Conservation (phyloP, 2,797 vertebrate genomes). For the Trachurus trachurus region DNA sequence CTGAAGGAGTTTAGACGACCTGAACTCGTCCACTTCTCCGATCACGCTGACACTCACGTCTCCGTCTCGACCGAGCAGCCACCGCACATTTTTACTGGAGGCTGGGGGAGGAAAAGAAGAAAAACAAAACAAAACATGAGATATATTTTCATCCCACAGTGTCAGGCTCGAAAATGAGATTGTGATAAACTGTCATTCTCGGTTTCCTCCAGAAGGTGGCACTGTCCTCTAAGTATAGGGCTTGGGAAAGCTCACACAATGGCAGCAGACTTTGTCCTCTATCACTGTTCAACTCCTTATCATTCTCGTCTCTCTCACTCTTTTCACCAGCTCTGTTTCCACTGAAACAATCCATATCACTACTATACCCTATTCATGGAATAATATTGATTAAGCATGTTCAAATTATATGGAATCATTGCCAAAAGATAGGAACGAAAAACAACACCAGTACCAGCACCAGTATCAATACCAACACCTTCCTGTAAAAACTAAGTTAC, state of each 20-base stretch:
- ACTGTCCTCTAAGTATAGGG: slow-evolving; percentile 64
- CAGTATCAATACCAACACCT: background rate
- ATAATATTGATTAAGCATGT: background rate
- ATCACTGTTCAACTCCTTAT: background rate
- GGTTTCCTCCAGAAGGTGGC: slow-evolving; percentile 74
- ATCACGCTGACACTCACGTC: slow-evolving; percentile 85
- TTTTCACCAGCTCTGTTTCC: background rate
- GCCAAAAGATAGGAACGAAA: background rate
- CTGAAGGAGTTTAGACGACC: slow-evolving; percentile 81
- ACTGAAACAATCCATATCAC: background rate
- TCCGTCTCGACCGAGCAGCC: slow-evolving; percentile 86
- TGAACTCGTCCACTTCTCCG: slow-evolving; percentile 82
- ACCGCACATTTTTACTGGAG: slow-evolving; percentile 74
- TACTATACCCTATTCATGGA: background rate
- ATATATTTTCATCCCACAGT: background rate
- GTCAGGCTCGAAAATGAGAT: background rate
- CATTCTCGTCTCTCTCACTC: background rate
- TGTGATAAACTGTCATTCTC: slow-evolving; percentile 13
- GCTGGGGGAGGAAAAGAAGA: slow-evolving; percentile 33
- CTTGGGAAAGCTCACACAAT: background rate
- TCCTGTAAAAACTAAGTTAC: slow-evolving; percentile 1
- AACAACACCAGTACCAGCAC: background rate
- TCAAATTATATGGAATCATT: background rate
- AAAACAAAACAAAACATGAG: background rate
- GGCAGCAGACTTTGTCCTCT: background rate